Evolutionary conservation across 2,797 vertebrate genomes (phyloP), one percentile per base, ranked within the genome.

Genomic region (Melanotaenia parkinsoni): DNA sequence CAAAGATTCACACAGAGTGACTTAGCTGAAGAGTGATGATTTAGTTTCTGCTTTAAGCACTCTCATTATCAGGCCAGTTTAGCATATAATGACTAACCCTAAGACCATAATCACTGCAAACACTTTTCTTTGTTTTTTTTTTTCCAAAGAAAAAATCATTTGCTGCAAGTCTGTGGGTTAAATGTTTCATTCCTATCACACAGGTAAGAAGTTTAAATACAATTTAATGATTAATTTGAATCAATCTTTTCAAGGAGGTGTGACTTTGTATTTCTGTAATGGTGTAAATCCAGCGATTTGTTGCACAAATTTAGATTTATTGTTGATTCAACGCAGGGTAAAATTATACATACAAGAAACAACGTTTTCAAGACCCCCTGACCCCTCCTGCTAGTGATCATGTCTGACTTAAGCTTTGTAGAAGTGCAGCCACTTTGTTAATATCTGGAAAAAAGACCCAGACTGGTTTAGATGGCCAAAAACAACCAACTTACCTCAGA

Each of bases 1-100:
- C 86, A 87, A 84, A 86, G 91, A 86, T 75, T 82, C 79, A 82
- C 86, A 84, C 70, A 57, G 63, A 73, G 72, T 86, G 81, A 87
- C 81, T 93, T 92, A 86, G 67, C 68, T 76, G 12, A 64, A 85
- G 89, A 88, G 63, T 70, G 58, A 89, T 82, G 69, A 70, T 67
- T 67, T 79, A 74, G 69, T 88, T 85, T 86, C 77, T 69, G 69
- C 78, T 86, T 82, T 82, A 84, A 82, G 80, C 72, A 63, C 79
- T 62, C 86, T 92, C 90, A 91, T 93, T 92, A 92, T 58, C 78
- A 79, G 65, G 77, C 76, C 83, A 78, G 65, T 84, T 90, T 68
- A 64, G n/a, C 63, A 72, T 57, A 53, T 88, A 87, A 91, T 86
- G 85, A 86, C 74, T 84, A 65, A 82, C 67, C 69, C 63, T 63